Evolutionary conservation across 2,888 invertebrate species (phyloP).

Genomic region (Nomada ruficornis): DNA sequence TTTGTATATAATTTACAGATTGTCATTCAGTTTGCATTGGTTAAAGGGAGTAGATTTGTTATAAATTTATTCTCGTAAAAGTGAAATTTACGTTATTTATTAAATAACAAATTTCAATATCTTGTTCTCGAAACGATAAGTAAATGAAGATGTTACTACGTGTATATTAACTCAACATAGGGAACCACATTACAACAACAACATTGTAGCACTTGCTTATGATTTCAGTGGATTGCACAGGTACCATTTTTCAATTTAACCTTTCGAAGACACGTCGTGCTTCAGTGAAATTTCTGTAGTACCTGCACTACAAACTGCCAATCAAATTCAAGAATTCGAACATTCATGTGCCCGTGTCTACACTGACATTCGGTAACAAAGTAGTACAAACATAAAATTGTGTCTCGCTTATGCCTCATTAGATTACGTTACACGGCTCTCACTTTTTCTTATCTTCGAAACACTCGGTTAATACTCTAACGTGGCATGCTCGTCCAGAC

Average conservation of each 20-base stretch:
- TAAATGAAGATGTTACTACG: not conserved
- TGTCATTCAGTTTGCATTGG: too few relatives aligned
- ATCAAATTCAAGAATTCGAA: too few relatives aligned
- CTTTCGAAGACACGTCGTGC: too few relatives aligned
- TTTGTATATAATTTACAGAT: too few relatives aligned
- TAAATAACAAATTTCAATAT: not conserved
- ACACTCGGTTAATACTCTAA: slow-evolving; percentile 16
- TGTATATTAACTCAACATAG: not conserved
- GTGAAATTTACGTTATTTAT: too few relatives aligned
- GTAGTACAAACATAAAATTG: not conserved
- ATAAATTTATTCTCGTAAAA: too few relatives aligned
- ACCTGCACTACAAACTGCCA: too few relatives aligned
- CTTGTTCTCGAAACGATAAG: not conserved
- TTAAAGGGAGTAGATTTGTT: too few relatives aligned
- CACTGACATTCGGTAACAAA: not conserved
- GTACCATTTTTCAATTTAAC: too few relatives aligned
- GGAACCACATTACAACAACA: not conserved
- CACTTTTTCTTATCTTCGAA: not conserved
- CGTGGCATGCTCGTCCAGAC: slow-evolving; percentile 3
- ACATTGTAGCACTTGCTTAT: not conserved
- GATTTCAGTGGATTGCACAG: too few relatives aligned
- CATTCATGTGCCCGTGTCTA: too few relatives aligned
- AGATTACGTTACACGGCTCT: not conserved
- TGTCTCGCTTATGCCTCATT: not conserved
- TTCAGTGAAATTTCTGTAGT: too few relatives aligned